These are phyloP conservation scores for Drosophila miranda DNA, from an alignment of 1,140 invertebrate species.

Conservation along the genomic window DNA sequence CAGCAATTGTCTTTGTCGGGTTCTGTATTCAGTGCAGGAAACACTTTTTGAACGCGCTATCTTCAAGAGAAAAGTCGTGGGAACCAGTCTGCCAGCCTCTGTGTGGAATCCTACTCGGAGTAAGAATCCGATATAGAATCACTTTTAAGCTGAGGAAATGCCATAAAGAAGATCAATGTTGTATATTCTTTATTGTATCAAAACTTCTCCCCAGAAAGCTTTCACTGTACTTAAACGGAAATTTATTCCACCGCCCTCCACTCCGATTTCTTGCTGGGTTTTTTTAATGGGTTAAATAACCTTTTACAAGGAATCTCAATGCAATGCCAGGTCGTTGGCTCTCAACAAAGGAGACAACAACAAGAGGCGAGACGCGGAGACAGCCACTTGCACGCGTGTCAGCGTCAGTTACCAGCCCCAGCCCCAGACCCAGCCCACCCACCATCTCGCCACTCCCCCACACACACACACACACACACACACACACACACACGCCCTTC, in stretches of 20 bases:
- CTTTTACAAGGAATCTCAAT: constrained; percentile 69
- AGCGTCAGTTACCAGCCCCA: constrained; percentile 57
- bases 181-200: too few relatives aligned
- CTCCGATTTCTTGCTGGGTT: not conserved
- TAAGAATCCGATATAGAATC: too few relatives aligned
- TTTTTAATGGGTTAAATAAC: constrained; percentile 73
- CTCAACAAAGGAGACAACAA: constrained; percentile 39
- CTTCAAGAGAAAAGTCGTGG: too few relatives aligned
- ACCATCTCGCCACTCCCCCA: not conserved
- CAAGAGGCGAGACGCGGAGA: not conserved
- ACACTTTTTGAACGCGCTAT: too few relatives aligned
- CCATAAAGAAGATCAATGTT: too few relatives aligned
- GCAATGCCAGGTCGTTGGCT: constrained; percentile 61
- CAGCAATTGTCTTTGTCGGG: constrained; percentile 10
- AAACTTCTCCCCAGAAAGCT: too few relatives aligned
- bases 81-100: too few relatives aligned
- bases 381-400: constrained; percentile 61
- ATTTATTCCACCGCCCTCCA: not conserved
- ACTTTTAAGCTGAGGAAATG: too few relatives aligned
- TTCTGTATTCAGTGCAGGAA: too few relatives aligned
- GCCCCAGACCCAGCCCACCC: not conserved
- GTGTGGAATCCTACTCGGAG: too few relatives aligned
- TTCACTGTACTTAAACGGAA: not conserved
- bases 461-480: constrained; percentile 2
- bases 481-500: not conserved